phyloP scores from a whole-genome alignment of 2,797 vertebrate genomes.

The Hippocampus kuda region DNA sequence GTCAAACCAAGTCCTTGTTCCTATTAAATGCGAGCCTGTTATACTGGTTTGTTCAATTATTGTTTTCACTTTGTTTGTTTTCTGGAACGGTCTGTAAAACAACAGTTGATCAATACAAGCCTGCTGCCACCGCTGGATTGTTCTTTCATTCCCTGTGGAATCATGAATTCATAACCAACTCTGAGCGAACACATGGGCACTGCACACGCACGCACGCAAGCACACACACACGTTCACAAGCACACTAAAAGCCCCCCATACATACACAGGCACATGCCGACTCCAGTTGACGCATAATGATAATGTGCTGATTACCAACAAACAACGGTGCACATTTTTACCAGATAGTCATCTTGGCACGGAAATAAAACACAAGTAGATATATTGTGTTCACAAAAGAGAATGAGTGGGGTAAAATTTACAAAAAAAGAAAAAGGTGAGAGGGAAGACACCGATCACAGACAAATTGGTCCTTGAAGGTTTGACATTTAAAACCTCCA shows the following conservation, averaged over 20 bases:
- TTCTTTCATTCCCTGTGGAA: background rate
- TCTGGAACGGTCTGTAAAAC: background rate
- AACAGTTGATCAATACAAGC: slow-evolving; percentile 1
- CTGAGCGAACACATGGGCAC: no score
- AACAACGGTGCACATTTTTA: background rate
- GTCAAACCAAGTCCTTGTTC: background rate
- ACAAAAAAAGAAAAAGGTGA: background rate
- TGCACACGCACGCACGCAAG: no score
- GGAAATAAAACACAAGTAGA: background rate
- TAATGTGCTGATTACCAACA: background rate
- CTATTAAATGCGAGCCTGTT: background rate
- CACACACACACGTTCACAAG: no score
- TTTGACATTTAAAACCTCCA: background rate
- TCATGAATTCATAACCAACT: background rate
- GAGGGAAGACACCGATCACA: background rate
- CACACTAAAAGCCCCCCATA: background rate
- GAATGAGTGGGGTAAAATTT: no score
- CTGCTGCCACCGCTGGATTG: background rate
- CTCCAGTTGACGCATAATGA: background rate
- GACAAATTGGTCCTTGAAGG: background rate
- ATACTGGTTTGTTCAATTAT: background rate
- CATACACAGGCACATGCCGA: background rate
- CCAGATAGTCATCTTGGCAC: background rate
- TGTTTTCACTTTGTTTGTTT: background rate
- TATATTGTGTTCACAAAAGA: no score